phyloP scores from a whole-genome alignment of 2,113 vertebrate species.

The Struthio camelus region DNA sequence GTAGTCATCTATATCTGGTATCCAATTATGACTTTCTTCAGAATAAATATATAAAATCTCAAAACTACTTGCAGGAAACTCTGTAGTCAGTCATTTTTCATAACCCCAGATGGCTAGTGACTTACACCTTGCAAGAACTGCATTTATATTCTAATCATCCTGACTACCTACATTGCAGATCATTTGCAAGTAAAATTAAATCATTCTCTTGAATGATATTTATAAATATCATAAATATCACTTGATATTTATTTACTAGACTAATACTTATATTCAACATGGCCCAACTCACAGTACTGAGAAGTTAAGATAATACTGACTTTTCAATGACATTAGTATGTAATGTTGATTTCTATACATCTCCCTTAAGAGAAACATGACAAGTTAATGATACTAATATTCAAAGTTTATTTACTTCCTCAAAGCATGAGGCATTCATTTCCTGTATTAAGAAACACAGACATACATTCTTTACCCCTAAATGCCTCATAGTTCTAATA shows the following conservation, averaged over 20 bases:
- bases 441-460: not conserved
- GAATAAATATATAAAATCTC: not conserved
- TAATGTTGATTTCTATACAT: not conserved
- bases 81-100: not conserved
- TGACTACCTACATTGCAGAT: not conserved
- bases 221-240: no score
- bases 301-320: not conserved
- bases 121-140: not conserved
- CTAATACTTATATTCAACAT: not conserved
- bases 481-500: not conserved
- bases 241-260: not conserved
- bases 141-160: not conserved
- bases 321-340: not conserved
- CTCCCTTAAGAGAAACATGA: not conserved
- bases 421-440: not conserved
- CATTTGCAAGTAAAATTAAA: not conserved
- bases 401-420: not conserved
- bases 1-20: not conserved
- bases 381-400: not conserved
- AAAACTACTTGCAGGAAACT: not conserved
- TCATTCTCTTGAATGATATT: no score
- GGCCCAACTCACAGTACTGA: not conserved
- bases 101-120: not conserved
- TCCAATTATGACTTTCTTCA: not conserved
- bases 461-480: rapidly evolving